These are phyloP conservation scores for Anthoscopus minutus DNA, from an alignment of 2,113 vertebrate genomes.

Conservation along the genomic window DNA sequence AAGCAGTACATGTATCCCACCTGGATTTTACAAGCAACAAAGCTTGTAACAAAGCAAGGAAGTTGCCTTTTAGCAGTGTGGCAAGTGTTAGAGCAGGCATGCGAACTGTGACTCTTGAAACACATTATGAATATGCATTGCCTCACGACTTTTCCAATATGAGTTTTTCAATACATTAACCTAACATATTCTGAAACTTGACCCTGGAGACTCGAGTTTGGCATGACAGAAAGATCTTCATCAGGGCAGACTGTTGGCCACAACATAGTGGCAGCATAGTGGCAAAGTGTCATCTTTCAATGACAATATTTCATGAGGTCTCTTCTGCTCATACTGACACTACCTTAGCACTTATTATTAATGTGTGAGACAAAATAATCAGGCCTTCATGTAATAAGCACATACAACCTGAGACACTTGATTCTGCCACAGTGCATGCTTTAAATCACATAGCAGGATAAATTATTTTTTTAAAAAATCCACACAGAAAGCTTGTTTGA, in stretches of 20 bases:
- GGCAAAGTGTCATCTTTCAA: too few species aligned
- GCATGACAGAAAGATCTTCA: neutral
- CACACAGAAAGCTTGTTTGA: neutral
- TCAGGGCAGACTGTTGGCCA: neutral
- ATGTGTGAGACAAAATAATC: neutral
- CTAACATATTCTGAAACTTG: neutral
- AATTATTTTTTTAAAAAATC: neutral
- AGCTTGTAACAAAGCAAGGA: too few species aligned
- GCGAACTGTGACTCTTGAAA: neutral
- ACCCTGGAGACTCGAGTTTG: neutral
- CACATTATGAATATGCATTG: accelerated
- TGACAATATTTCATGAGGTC: neutral
- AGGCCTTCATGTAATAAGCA: neutral
- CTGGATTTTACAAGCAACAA: neutral
- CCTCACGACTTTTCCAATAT: neutral
- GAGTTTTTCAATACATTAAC: neutral
- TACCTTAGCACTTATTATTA: neutral
- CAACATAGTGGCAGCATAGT: too few species aligned
- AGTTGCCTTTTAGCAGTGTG: neutral
- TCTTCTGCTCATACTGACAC: neutral
- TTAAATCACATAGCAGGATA: neutral
- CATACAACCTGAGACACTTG: neutral
- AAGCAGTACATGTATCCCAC: neutral
- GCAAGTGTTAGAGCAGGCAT: neutral
- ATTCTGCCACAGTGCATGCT: neutral